Percentiles rank a stretch among this genome's conserved stretches.
Evolutionary conservation across 2,113 vertebrate genomes (phyloP).

Genomic region (Indri indri): DNA sequence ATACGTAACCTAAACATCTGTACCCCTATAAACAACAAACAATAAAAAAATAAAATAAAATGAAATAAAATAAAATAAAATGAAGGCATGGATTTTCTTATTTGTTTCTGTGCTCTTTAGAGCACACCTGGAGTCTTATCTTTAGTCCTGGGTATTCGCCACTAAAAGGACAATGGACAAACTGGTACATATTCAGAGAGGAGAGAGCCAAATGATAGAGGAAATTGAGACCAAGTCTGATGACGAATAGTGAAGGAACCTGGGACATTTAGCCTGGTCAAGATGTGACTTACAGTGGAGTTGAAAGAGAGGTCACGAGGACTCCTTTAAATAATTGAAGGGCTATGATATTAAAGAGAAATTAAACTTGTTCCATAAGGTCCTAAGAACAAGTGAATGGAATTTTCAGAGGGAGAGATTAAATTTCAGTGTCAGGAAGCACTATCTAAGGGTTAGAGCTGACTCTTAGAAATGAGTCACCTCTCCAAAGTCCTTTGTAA

Average conservation of each 20-base stretch:
- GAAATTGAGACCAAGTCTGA: neutral
- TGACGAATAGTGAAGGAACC: neutral
- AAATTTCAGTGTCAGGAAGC: constrained; percentile 43
- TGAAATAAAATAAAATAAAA: constrained; percentile 18
- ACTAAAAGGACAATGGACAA: neutral
- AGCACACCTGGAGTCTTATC: neutral
- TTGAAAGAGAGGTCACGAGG: constrained; percentile 32
- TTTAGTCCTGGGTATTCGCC: constrained; percentile 17
- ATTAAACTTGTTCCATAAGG: constrained; percentile 2
- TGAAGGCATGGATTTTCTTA: neutral
- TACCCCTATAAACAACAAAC: no score
- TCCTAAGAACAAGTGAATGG: neutral
- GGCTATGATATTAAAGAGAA: constrained; percentile 27
- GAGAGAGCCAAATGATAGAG: neutral
- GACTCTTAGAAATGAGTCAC: neutral
- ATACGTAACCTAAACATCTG: no score
- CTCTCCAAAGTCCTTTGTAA: neutral
- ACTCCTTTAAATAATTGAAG: constrained; percentile 7
- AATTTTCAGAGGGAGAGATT: neutral
- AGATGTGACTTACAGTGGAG: neutral
- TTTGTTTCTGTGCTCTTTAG: constrained; percentile 30
- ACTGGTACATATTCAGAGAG: neutral
- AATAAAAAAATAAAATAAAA: no score
- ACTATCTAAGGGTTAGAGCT: neutral
- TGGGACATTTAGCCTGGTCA: neutral